These are phyloP conservation scores for Drosophila bifasciata DNA, from an alignment of 1,140 invertebrate genomes.

Conservation along the genomic window DNA sequence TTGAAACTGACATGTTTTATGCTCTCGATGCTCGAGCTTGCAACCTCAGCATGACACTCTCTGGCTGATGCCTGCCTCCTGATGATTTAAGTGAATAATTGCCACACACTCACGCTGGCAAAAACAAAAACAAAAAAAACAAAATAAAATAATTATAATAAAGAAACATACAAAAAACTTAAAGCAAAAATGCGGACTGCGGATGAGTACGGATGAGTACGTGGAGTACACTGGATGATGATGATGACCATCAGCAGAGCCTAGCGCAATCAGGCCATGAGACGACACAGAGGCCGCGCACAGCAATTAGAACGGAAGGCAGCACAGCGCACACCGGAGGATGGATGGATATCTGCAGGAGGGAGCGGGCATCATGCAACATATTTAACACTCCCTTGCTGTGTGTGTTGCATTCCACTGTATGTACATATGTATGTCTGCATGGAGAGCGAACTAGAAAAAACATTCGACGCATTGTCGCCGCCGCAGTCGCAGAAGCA, in stretches of 20 bases:
- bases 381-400: slow-evolving; percentile 75
- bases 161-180: slow-evolving; percentile 41
- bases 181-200: too few species aligned
- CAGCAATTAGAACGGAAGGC: slow-evolving; percentile 50
- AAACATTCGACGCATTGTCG: slow-evolving; percentile 57
- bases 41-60: slow-evolving; percentile 77
- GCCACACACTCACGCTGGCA: slow-evolving; percentile 49
- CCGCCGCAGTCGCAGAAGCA: slow-evolving; percentile 34
- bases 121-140: slow-evolving; percentile 32
- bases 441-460: slow-evolving; percentile 66
- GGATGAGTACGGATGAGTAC: not conserved
- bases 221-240: slow-evolving; percentile 17
- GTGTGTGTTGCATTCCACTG: slow-evolving; percentile 1
- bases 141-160: slow-evolving; percentile 50
- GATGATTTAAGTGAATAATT: slow-evolving; percentile 82
- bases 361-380: slow-evolving; percentile 54
- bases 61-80: slow-evolving; percentile 39
- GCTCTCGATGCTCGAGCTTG: slow-evolving; percentile 55
- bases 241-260: slow-evolving; percentile 44
- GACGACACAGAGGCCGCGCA: slow-evolving; percentile 9
- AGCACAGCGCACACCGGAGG: slow-evolving; percentile 4
- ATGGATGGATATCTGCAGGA: slow-evolving; percentile 20
- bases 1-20: slow-evolving; percentile 30
- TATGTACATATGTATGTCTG: slow-evolving; percentile 13
- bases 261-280: slow-evolving; percentile 45